These are phyloP conservation scores for Meganola albula DNA, from an alignment of 2,888 invertebrate species.

Conservation along the genomic window DNA sequence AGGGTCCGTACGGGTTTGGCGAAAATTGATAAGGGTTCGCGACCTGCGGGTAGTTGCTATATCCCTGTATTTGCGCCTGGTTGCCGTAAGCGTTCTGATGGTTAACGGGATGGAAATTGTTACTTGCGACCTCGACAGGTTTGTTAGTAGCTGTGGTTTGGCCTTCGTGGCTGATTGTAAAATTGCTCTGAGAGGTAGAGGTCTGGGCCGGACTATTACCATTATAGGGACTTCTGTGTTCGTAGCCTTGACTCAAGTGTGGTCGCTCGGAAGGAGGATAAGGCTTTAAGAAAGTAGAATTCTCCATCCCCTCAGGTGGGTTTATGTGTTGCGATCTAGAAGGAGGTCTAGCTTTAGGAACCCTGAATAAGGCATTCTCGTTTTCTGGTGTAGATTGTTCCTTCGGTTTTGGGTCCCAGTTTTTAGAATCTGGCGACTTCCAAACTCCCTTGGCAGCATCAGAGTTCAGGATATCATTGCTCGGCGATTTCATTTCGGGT, in stretches of 20 bases:
- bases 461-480: constrained; percentile 42
- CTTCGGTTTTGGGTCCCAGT: constrained; percentile 66
- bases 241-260: constrained; percentile 58
- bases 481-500: constrained; percentile 64
- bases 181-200: constrained; percentile 53
- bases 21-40: constrained; percentile 65
- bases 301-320: constrained; percentile 68
- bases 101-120: constrained; percentile 61
- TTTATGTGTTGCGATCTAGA: constrained; percentile 76
- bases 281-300: constrained; percentile 80
- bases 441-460: constrained; percentile 62
- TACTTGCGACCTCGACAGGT: constrained; percentile 56
- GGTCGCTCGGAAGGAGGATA: constrained; percentile 77
- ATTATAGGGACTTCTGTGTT: constrained; percentile 66
- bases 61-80: constrained; percentile 62
- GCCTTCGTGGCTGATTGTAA: constrained; percentile 66
- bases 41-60: constrained; percentile 70
- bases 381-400: constrained; percentile 52
- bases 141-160: constrained; percentile 52
- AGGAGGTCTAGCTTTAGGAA: constrained; percentile 81
- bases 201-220: constrained; percentile 49
- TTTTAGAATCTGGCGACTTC: constrained; percentile 70
- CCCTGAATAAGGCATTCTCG: constrained; percentile 78
- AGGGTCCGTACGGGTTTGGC: constrained; percentile 69
- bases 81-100: constrained; percentile 59